Conservation (phyloP, 2,113 vertebrate species). For the Syrmaticus mikado region DNA sequence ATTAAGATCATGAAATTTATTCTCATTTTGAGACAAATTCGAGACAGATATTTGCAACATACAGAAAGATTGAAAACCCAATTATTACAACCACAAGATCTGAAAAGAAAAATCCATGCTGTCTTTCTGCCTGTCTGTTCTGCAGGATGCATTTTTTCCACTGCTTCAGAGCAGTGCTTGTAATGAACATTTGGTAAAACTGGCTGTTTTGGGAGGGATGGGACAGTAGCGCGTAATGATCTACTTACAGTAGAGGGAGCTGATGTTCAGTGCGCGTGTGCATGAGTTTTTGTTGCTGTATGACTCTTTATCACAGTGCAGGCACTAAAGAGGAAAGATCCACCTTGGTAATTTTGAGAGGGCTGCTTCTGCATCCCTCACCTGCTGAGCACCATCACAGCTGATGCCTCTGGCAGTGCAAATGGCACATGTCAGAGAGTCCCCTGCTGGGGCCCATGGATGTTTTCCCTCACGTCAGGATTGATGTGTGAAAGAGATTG, state of each 20-base stretch:
- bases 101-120: conserved; percentile 32
- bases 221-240: neutral
- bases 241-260: conserved; percentile 56
- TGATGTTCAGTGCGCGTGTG: neutral
- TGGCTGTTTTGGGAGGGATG: neutral
- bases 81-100: conserved; percentile 47
- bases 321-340: neutral
- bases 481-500: neutral
- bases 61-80: conserved; percentile 27
- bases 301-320: neutral
- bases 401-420: neutral
- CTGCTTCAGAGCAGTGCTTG: conserved; percentile 31
- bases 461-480: neutral
- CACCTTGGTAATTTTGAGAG: neutral
- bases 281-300: neutral
- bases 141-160: conserved; percentile 30
- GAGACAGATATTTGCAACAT: conserved; percentile 53
- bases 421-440: neutral
- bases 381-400: neutral
- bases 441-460: accelerated
- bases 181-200: neutral
- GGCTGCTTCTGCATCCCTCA: neutral
- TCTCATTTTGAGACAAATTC: conserved; percentile 33
- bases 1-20: conserved; percentile 49
- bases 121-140: neutral